phyloP scores from a whole-genome alignment of 1,140 invertebrate genomes.

The Lanistes nyassanus region DNA sequence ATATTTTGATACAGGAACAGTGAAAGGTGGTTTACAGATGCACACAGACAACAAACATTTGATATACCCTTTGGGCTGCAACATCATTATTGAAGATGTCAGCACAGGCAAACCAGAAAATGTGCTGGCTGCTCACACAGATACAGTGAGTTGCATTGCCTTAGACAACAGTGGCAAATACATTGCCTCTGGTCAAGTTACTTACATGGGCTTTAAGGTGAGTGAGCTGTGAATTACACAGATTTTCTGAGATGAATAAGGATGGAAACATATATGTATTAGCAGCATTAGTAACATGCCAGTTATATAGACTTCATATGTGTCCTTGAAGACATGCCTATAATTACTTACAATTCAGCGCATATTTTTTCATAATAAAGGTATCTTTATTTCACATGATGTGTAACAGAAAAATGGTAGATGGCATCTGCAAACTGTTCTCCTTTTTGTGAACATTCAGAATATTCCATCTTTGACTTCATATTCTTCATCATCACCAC shows the following conservation, averaged over 20 bases:
- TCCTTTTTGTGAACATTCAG: too few relatives aligned
- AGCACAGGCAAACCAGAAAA: constrained; percentile 73
- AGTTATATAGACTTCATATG: too few relatives aligned
- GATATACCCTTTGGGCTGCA: constrained; percentile 86
- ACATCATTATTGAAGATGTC: constrained; percentile 83
- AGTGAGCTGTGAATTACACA: neutral
- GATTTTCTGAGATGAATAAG: neutral
- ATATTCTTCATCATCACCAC: too few relatives aligned
- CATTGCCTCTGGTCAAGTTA: constrained; percentile 88
- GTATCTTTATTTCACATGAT: too few relatives aligned
- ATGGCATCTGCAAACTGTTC: too few relatives aligned
- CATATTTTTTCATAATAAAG: too few relatives aligned
- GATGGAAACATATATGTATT: neutral
- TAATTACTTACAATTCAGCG: too few relatives aligned
- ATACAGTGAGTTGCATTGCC: constrained; percentile 83
- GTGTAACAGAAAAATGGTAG: too few relatives aligned
- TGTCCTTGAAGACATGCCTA: too few relatives aligned
- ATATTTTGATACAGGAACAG: constrained; percentile 70
- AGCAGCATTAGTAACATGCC: too few relatives aligned
- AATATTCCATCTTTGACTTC: too few relatives aligned
- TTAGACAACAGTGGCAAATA: constrained; percentile 82
- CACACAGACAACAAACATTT: constrained; percentile 83
- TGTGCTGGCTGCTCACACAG: constrained; percentile 85
- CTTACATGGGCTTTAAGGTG: constrained; percentile 89
- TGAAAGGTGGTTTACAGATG: constrained; percentile 73